A percentile compares a stretch with the other conserved stretches of the same genome.
Conservation (phyloP, 2,113 vertebrate genomes). For the Urocolius indicus region DNA sequence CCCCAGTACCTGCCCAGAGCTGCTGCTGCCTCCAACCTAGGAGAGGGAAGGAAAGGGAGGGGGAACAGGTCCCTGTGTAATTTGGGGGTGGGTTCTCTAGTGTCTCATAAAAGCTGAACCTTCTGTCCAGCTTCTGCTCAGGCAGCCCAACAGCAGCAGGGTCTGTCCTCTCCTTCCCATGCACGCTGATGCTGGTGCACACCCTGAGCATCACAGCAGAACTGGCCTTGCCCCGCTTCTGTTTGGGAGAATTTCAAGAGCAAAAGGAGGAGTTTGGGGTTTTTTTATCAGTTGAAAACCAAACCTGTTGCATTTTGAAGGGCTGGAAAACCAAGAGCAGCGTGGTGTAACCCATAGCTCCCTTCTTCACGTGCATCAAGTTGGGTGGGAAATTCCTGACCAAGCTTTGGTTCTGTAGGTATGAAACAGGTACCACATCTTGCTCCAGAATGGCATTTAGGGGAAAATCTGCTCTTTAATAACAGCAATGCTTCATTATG, state of each 20-base stretch:
- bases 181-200: background rate
- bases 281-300: background rate
- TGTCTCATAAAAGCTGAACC: rapidly evolving
- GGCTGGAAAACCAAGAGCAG: background rate
- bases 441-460: background rate
- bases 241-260: background rate
- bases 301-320: rapidly evolving
- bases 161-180: background rate
- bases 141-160: background rate
- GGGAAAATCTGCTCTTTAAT: background rate
- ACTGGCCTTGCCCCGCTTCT: background rate
- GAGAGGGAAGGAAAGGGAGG: background rate
- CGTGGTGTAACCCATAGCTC: background rate
- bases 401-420: background rate
- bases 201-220: rapidly evolving
- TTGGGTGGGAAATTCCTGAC: background rate
- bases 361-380: rapidly evolving
- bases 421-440: background rate
- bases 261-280: too few species aligned
- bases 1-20: rapidly evolving
- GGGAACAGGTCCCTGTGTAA: rapidly evolving
- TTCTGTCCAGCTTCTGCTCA: too few species aligned
- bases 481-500: background rate
- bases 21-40: background rate
- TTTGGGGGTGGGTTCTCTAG: rapidly evolving